Evolutionary conservation across 2,888 invertebrate species (phyloP), one percentile per base, ranked within the genome.

Genomic region (Catocala sponsa): DNA sequence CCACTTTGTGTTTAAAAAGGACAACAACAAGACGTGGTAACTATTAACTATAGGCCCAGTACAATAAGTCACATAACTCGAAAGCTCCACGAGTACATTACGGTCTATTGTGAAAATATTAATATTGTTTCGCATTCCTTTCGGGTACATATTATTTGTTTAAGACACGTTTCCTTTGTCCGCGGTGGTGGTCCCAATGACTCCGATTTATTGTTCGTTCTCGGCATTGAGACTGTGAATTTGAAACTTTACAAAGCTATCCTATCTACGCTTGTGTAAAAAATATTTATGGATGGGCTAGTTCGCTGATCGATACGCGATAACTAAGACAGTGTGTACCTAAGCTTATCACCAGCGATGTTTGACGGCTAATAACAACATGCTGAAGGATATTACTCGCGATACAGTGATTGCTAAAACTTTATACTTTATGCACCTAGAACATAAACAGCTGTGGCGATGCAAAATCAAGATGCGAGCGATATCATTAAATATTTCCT

Each of bases 241-340:
- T 88, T 77, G 69, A 84, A 85, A 83, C 65, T 79, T 87, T 90
- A 86, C 79, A 86, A 87, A 84, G 85, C 85, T 90, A 90, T 69
- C 90, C 91, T 91, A 91, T 87, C 91, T 91, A 91, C 86, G 83
- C 85, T 80, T 82, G 85, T 88, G 88, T 91, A 91, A 81, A 91
- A 76, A 91, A 90, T 87, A 86, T 76, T 72, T 74, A 76, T 84
- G 82, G 80, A 83, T 83, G 81, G 84, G 81, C 79, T 65, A 77
- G 65, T 74, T 82, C 73, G 66, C 81, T 82, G 80, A 73, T 65
- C 51, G 64, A 62, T 75, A 77, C 56, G 57, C 68, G 67, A 73
- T 59, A 75, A 68, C 63, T 77, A 79, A 67, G 59, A 64, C 43
- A 54, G 56, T 70, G 59, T 58, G 49, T 49, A n/a, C n/a, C n/a